A percentile compares a stretch with the other conserved stretches of the same genome.
Evolutionary conservation across 2,113 vertebrate species (phyloP).

Genomic region (Cavia porcellus): DNA sequence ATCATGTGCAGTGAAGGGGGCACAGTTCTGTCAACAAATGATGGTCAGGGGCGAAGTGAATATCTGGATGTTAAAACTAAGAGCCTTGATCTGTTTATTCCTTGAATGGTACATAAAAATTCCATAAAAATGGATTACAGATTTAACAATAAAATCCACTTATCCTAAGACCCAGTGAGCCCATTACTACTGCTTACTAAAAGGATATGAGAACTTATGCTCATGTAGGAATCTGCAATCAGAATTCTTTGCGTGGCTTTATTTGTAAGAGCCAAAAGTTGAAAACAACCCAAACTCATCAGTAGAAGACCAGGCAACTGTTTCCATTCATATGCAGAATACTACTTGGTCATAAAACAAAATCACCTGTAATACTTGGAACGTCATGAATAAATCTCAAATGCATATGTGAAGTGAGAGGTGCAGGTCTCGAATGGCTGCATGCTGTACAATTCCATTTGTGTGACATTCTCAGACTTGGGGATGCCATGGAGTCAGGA

Average conservation of each 20-base stretch:
- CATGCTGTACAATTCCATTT: no score
- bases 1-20: not conserved
- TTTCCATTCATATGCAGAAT: not conserved
- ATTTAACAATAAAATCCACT: not conserved
- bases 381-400: fast-evolving
- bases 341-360: not conserved
- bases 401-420: not conserved
- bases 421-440: no score
- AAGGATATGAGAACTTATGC: not conserved
- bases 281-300: not conserved
- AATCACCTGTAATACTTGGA: not conserved
- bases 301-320: not conserved
- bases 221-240: not conserved
- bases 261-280: not conserved
- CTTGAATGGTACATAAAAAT: not conserved
- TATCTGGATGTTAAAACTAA: not conserved
- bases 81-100: no score
- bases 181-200: not conserved
- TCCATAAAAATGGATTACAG: not conserved
- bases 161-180: not conserved
- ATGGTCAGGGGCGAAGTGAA: not conserved
- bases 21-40: no score
- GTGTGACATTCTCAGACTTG: not conserved
- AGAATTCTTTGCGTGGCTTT: not conserved
- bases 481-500: not conserved